Percentiles rank a stretch among this genome's conserved stretches.
These are phyloP conservation scores for Chelonus insularis DNA, from an alignment of 1,140 invertebrate genomes.

Conservation along the genomic window DNA sequence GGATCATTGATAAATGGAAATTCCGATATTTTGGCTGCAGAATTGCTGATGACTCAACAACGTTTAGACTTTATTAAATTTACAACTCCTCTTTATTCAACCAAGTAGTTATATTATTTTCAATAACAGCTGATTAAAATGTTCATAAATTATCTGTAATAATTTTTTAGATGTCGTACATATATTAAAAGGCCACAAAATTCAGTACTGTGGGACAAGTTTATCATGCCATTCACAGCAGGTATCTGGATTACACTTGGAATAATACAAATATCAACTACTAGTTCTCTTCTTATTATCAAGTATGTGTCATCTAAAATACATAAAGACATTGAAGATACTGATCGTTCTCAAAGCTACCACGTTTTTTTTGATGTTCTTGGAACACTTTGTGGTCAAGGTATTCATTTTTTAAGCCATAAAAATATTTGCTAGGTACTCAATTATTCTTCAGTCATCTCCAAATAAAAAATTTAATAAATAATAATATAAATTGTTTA, in stretches of 20 bases:
- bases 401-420: slow-evolving; percentile 29
- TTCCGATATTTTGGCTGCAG: slow-evolving; percentile 48
- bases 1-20: slow-evolving; percentile 41
- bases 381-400: slow-evolving; percentile 51
- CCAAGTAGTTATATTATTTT: slow-evolving; percentile 44
- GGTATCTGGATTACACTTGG: too few relatives aligned
- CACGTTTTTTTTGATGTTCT: slow-evolving; percentile 46
- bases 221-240: too few relatives aligned
- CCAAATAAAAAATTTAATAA: not conserved
- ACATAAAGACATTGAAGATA: not conserved
- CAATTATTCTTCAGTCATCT: not conserved
- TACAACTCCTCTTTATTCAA: slow-evolving; percentile 50
- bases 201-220: too few relatives aligned
- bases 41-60: slow-evolving; percentile 49
- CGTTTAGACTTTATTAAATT: slow-evolving; percentile 47
- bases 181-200: too few relatives aligned
- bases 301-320: not conserved
- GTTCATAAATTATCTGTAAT: too few relatives aligned
- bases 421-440: too few relatives aligned
- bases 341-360: slow-evolving; percentile 23
- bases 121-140: not conserved
- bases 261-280: too few relatives aligned
- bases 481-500: slow-evolving; percentile 22
- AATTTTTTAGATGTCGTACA: too few relatives aligned
- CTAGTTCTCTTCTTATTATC: too few relatives aligned